Conservation (phyloP, 2,797 vertebrate species). For the Triplophysa bombifrons region DNA sequence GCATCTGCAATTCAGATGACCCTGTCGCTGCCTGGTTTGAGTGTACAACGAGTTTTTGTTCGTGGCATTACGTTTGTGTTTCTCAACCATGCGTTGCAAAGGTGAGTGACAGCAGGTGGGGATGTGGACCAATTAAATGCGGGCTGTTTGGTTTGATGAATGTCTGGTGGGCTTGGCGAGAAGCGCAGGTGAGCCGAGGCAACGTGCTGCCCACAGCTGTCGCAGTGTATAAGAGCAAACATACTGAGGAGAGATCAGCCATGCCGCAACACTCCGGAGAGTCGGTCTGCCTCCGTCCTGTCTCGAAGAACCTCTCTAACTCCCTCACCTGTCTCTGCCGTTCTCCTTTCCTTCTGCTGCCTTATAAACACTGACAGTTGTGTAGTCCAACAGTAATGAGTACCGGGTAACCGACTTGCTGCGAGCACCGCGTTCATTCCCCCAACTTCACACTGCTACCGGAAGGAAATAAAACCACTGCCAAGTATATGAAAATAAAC, state of each 20-base stretch:
- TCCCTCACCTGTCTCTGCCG: slow-evolving; percentile 64
- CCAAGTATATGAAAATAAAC: slow-evolving; percentile 18
- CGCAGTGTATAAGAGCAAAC: slow-evolving; percentile 77
- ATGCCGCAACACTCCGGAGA: slow-evolving; percentile 61
- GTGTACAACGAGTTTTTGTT: slow-evolving; percentile 63
- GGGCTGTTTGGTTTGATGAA: slow-evolving; percentile 80
- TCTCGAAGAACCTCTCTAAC: slow-evolving; percentile 43
- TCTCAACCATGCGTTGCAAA: slow-evolving; percentile 64
- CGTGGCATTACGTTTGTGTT: slow-evolving; percentile 74
- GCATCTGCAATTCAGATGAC: slow-evolving; percentile 79
- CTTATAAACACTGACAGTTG: slow-evolving; percentile 69
- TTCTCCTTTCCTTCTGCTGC: slow-evolving; percentile 56
- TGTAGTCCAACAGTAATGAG: slow-evolving; percentile 63
- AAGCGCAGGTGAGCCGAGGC: slow-evolving; percentile 69
- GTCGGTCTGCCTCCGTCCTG: slow-evolving; percentile 22
- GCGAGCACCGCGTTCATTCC: slow-evolving; percentile 17
- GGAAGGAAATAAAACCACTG: slow-evolving; percentile 5
- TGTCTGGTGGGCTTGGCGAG: slow-evolving; percentile 71
- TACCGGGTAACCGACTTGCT: slow-evolving; percentile 26
- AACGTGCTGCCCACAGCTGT: slow-evolving; percentile 76
- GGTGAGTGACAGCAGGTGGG: slow-evolving; percentile 82
- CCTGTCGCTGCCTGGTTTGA: slow-evolving; percentile 60
- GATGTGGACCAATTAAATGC: slow-evolving; percentile 80
- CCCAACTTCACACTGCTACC: slow-evolving; percentile 19
- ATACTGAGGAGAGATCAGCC: slow-evolving; percentile 73